Percentiles rank a stretch among this genome's conserved stretches.
Evolutionary conservation across 2,888 invertebrate genomes (phyloP).

Genomic region (Drosophila greeni): DNA sequence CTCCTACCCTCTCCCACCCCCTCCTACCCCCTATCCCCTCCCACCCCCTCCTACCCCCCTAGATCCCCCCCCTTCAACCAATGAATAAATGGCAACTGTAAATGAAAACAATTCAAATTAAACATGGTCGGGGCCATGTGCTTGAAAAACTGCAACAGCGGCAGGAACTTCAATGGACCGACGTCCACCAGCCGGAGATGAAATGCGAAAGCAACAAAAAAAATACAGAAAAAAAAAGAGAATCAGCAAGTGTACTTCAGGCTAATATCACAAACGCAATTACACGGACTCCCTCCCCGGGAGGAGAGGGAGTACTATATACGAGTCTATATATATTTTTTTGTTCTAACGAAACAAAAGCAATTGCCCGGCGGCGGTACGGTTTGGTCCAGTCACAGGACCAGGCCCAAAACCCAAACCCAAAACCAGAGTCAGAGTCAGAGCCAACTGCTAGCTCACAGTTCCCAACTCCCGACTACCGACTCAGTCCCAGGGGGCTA

Average conservation of each 20-base stretch:
- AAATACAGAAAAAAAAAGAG: slow-evolving; percentile 13
- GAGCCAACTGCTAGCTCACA: background rate
- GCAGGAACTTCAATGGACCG: slow-evolving; percentile 59
- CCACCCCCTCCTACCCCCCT: background rate
- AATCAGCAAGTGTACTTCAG: slow-evolving; percentile 63
- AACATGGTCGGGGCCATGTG: slow-evolving; percentile 62
- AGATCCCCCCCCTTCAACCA: too few species aligned
- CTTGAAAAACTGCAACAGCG: slow-evolving; percentile 63
- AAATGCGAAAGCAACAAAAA: slow-evolving; percentile 28
- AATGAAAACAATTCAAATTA: slow-evolving; percentile 75
- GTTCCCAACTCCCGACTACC: background rate
- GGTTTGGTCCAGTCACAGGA: slow-evolving; percentile 2
- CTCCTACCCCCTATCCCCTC: background rate
- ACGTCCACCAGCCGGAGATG: slow-evolving; percentile 24
- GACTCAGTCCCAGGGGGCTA: slow-evolving; percentile 46
- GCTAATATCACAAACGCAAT: slow-evolving; percentile 74
- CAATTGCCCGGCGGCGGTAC: slow-evolving; percentile 56
- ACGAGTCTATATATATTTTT: slow-evolving; percentile 45
- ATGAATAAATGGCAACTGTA: slow-evolving; percentile 73
- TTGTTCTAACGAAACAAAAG: slow-evolving; percentile 62
- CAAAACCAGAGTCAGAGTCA: background rate
- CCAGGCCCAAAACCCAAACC: too few species aligned
- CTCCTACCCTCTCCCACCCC: background rate
- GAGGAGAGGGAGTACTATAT: too few species aligned
- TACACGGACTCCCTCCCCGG: slow-evolving; percentile 63